Evolutionary conservation across 2,888 invertebrate genomes (phyloP), one percentile per base, ranked within the genome.

Genomic region (Arrhopalites spinosus): DNA sequence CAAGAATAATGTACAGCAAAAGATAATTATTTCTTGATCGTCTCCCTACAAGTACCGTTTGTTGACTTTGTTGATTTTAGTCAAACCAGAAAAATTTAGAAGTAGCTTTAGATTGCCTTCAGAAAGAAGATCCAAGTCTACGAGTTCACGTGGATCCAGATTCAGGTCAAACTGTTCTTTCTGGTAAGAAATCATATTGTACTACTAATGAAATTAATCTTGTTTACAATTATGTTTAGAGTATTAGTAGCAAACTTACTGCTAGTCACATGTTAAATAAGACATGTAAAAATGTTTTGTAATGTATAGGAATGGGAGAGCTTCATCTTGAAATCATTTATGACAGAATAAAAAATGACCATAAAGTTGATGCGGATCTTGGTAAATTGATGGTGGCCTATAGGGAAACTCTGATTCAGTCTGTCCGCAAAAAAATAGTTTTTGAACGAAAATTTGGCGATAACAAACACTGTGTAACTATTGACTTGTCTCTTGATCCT

Each of bases 301-400:
- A n/a, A n/a, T 43, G 25, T 75, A 77, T 73, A 90, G 95, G 98
- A 17, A 98, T 98, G 98, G 99, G 99, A 0, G 98, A 99, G 86
- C 88, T 99, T 0, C 99, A 99, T 85, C 88, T 99, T 78, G 98
- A 99, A 81, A 92, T 98, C 77, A 92, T 98, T 53, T 93, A 92
- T 84, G 95, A 97, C 81, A 89, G 98, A 25, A 91, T 99, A 69
- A 85, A 90, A 63, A 90, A 90, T 73, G 96, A 98, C 83, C 98
- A 94, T 86, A 93, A 93, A 84, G 90, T 99, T 73, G 93, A 97
- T 17, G 96, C 91, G 0, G 94, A 96, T 79, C 86, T 98, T 27
- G 98, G 98, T 0, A 91, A 93, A 0, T 86, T 98, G 27, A 95
- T 95, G 88, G 96, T 98, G 63, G 93, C 96, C 0, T 98, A 98